A percentile compares a stretch with the other conserved stretches of the same genome.
Evolutionary conservation across 2,797 vertebrate genomes (phyloP).

Genomic region (Darevskia nairensis): DNA sequence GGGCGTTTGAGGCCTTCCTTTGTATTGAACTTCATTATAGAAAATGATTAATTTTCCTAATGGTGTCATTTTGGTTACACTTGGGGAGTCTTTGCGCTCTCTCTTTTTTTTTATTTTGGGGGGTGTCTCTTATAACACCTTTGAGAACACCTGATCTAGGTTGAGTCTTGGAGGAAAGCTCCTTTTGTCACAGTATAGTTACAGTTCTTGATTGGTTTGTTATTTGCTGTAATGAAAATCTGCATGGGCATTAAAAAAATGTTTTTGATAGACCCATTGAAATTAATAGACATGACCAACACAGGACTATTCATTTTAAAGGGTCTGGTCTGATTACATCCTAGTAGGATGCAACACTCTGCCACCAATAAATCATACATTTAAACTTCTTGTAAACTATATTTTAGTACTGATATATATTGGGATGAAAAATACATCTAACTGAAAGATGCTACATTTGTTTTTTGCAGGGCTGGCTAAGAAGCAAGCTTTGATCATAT

Average conservation of each 20-base stretch:
- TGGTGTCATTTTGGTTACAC: background rate
- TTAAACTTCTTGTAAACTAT: background rate
- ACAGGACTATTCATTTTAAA: too few relatives aligned
- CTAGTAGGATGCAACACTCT: background rate
- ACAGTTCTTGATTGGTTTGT: too few relatives aligned
- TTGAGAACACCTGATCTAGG: background rate
- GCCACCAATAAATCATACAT: background rate
- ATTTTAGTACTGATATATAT: background rate
- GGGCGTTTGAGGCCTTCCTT: background rate
- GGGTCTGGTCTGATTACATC: too few relatives aligned
- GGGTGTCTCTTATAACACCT: background rate
- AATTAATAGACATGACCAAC: too few relatives aligned
- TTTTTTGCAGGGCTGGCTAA: constrained; percentile 17
- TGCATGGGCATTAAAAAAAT: too few relatives aligned
- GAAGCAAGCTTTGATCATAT: background rate
- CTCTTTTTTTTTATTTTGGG: background rate
- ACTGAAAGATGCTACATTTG: constrained; percentile 23
- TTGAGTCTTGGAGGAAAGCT: too few relatives aligned
- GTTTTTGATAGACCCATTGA: too few relatives aligned
- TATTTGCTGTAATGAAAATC: too few relatives aligned
- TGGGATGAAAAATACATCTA: background rate
- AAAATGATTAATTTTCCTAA: background rate
- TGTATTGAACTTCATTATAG: background rate
- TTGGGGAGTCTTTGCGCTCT: background rate
- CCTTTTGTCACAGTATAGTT: background rate